Conservation (phyloP, 2,888 invertebrate genomes). For the Aphodius granarius region DNA sequence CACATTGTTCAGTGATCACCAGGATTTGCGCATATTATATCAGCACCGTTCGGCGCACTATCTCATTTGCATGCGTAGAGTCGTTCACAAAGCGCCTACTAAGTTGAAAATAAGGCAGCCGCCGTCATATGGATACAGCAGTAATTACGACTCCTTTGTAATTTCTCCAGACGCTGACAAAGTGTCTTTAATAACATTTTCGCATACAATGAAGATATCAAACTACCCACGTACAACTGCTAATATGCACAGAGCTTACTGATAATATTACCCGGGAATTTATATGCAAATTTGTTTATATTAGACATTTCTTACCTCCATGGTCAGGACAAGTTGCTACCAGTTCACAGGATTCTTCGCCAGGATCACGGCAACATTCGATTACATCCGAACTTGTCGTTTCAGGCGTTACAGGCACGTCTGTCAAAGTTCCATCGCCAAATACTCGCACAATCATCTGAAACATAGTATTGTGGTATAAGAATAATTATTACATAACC, state of each 20-base stretch:
- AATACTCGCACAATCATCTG: conserved; percentile 72
- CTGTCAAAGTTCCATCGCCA: conserved; percentile 59
- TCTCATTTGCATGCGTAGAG: not conserved
- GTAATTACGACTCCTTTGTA: not conserved
- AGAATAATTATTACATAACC: too few species aligned
- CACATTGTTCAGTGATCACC: not conserved
- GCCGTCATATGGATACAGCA: not conserved
- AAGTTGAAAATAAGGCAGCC: not conserved
- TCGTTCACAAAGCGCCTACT: not conserved
- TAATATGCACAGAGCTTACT: not conserved
- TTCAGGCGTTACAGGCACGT: conserved; percentile 67
- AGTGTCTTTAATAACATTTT: not conserved
- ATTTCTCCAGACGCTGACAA: not conserved
- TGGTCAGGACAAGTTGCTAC: conserved; percentile 61
- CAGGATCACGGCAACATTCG: conserved; percentile 68
- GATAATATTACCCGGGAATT: not conserved
- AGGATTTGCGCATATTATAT: not conserved
- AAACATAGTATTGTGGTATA: too few species aligned
- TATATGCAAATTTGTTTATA: not conserved
- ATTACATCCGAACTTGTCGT: conserved; percentile 66
- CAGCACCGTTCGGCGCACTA: not conserved
- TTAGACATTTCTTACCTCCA: conserved; percentile 53
- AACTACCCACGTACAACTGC: not conserved
- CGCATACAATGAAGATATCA: not conserved
- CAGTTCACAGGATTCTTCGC: conserved; percentile 65